A percentile compares a stretch with the other conserved stretches of the same genome.
These are phyloP conservation scores for Psittacara wagleri DNA, from an alignment of 2,113 vertebrate genomes.

Conservation along the genomic window DNA sequence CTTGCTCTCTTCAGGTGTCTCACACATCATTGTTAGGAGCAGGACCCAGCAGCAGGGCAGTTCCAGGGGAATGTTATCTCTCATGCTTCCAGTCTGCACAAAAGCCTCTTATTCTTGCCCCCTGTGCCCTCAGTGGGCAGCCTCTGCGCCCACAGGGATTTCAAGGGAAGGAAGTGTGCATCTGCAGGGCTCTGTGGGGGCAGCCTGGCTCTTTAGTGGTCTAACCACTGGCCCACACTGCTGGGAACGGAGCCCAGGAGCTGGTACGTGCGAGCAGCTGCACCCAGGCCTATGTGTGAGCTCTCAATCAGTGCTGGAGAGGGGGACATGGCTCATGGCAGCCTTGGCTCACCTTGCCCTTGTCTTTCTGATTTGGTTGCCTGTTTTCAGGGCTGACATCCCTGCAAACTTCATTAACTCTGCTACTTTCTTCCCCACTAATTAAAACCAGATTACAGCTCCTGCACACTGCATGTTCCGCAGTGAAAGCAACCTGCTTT, in stretches of 20 bases:
- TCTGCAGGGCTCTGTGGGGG: constrained; percentile 38
- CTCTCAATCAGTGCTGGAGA: background rate
- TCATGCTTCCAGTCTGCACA: background rate
- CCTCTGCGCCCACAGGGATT: constrained; percentile 1
- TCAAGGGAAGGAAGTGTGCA: constrained; percentile 62
- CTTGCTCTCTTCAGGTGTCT: background rate
- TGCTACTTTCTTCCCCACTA: background rate
- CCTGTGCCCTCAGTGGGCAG: constrained; percentile 46
- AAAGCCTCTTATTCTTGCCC: constrained; percentile 32
- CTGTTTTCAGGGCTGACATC: background rate
- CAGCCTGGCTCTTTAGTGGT: constrained; percentile 39
- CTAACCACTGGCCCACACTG: constrained; percentile 41
- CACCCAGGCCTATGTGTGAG: accelerated
- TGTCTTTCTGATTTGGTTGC: background rate
- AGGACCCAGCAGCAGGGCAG: background rate
- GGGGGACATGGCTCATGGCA: background rate
- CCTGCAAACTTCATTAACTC: background rate
- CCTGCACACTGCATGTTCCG: background rate
- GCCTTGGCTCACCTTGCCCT: background rate
- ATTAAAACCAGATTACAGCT: constrained; percentile 31
- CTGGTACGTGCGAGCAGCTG: accelerated
- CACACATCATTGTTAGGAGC: background rate
- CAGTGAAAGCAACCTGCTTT: background rate
- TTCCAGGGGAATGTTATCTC: background rate
- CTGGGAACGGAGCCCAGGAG: background rate